Conservation (phyloP, 2,113 vertebrate genomes). For the Calonectris borealis region DNA sequence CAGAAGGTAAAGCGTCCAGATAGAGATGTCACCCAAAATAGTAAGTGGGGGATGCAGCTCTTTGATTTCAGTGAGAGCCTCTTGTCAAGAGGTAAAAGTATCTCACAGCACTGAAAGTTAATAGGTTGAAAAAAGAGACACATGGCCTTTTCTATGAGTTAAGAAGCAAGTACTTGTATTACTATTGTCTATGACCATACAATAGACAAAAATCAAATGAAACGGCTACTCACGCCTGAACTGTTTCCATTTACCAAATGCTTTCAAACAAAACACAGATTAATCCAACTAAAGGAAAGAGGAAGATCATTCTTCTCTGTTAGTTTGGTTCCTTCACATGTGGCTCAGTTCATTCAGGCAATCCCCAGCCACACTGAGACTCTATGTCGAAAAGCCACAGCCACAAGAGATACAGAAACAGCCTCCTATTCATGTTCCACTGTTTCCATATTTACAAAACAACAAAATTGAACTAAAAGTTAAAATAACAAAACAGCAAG, state of each 20-base stretch:
- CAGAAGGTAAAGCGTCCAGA: background rate
- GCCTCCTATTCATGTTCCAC: background rate
- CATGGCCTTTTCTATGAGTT: background rate
- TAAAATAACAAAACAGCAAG: background rate
- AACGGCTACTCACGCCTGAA: background rate
- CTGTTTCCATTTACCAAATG: background rate
- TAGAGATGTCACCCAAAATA: background rate
- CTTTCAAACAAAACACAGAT: background rate
- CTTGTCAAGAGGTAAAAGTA: background rate
- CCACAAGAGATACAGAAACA: background rate
- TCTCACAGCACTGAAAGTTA: background rate
- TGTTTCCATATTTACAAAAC: background rate
- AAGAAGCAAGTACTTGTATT: background rate
- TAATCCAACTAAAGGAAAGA: background rate
- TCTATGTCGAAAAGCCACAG: accelerated
- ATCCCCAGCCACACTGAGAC: background rate
- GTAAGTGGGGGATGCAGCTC: background rate
- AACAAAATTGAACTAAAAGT: background rate
- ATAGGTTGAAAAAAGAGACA: background rate
- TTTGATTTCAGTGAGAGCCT: background rate
- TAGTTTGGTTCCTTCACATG: background rate
- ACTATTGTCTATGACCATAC: background rate
- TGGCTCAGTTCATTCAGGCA: background rate
- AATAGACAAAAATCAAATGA: background rate
- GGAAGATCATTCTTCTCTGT: background rate